phyloP scores from a whole-genome alignment of 2,888 invertebrate species.

The Didymodactylos carnosus region DNA sequence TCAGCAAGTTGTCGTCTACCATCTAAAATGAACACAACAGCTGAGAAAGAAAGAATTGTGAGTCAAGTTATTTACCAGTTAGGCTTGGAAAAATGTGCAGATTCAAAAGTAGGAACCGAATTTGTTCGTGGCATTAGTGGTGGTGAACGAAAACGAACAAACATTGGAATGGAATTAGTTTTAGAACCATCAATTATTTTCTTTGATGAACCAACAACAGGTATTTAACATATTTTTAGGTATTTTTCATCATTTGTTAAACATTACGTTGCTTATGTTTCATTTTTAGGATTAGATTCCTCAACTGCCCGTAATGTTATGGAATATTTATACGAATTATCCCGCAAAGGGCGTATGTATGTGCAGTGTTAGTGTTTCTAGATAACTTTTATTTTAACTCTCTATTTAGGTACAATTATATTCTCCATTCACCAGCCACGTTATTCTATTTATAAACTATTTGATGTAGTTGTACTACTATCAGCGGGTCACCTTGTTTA shows the following conservation, averaged over 20 bases:
- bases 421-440: slow-evolving; percentile 24
- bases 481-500: slow-evolving; percentile 27
- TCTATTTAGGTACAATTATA: slow-evolving; percentile 26
- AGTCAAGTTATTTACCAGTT: slow-evolving; percentile 27
- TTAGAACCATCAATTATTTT: slow-evolving; percentile 31
- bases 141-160: slow-evolving; percentile 32
- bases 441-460: slow-evolving; percentile 15
- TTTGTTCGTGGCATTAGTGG: slow-evolving; percentile 33
- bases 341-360: background rate
- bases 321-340: slow-evolving; percentile 19
- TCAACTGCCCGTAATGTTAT: slow-evolving; percentile 34
- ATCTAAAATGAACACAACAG: slow-evolving; percentile 15
- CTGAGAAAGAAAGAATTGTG: slow-evolving; percentile 22
- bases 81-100: slow-evolving; percentile 26
- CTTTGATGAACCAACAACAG: slow-evolving; percentile 34
- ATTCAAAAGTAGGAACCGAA: slow-evolving; percentile 32
- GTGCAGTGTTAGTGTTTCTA: background rate
- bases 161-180: slow-evolving; percentile 35
- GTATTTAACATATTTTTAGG: background rate
- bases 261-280: background rate
- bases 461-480: slow-evolving; percentile 28
- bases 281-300: slow-evolving; percentile 25
- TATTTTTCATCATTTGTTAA: background rate
- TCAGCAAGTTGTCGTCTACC: slow-evolving; percentile 27
- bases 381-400: slow-evolving; percentile 21